phyloP scores from a whole-genome alignment of 1,140 invertebrate species.

The Varroa destructor region DNA sequence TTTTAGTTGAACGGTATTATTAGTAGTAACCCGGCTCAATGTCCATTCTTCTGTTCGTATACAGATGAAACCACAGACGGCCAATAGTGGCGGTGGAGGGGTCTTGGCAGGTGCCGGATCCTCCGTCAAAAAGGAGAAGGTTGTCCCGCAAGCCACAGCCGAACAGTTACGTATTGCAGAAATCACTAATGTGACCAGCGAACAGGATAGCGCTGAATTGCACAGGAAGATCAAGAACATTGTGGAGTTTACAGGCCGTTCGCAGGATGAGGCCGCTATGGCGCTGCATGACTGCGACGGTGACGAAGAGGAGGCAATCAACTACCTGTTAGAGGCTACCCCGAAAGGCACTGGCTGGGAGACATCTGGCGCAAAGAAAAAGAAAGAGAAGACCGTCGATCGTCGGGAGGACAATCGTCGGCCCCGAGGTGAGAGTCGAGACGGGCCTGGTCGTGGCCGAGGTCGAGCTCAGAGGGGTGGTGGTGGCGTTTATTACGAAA shows the following conservation, averaged over 20 bases:
- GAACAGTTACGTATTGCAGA: conserved; percentile 54
- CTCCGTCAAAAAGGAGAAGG: conserved; percentile 23
- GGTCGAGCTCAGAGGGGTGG: not conserved
- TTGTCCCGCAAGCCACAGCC: conserved; percentile 38
- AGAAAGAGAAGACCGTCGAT: conserved; percentile 41
- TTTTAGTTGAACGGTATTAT: too few species aligned
- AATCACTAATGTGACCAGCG: conserved; percentile 49
- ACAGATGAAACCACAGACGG: conserved; percentile 27
- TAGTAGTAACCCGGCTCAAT: too few species aligned
- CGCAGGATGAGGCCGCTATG: conserved; percentile 37
- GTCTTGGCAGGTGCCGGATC: conserved; percentile 2
- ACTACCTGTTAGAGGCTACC: conserved; percentile 55
- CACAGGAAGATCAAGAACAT: conserved; percentile 55
- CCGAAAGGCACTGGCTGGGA: conserved; percentile 55
- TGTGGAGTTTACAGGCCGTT: conserved; percentile 39
- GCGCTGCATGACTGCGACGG: conserved; percentile 40
- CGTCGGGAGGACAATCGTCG: conserved; percentile 2
- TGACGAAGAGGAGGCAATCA: conserved; percentile 48
- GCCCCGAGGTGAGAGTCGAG: not conserved
- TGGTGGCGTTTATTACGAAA: conserved; percentile 38
- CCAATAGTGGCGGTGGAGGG: not conserved
- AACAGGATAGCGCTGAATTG: conserved; percentile 49
- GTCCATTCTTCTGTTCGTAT: too few species aligned
- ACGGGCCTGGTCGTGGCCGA: conserved; percentile 15
- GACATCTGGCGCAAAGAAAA: conserved; percentile 67